These are phyloP conservation scores for Chloroceryle aenea DNA, from an alignment of 2,113 vertebrate species.

Conservation along the genomic window DNA sequence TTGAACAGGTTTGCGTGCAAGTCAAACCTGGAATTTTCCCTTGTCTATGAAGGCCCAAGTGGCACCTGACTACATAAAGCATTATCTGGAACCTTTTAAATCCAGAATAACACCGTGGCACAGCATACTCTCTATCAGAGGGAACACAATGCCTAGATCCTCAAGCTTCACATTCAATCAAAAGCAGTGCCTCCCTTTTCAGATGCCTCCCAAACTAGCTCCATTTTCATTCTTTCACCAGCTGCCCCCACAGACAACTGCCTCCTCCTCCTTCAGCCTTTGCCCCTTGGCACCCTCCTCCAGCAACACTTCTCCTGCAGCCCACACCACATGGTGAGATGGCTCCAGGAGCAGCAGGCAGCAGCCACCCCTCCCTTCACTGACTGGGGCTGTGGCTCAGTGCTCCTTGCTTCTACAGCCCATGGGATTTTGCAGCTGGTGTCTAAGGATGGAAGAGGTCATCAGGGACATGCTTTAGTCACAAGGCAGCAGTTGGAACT, in stretches of 20 bases:
- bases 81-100: neutral
- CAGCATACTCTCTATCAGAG: neutral
- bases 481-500: neutral
- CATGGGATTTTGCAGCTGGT: neutral
- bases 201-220: neutral
- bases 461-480: neutral
- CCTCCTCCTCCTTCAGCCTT: neutral
- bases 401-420: neutral
- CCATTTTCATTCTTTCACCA: neutral
- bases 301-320: neutral
- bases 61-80: neutral
- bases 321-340: neutral
- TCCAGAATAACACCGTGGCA: neutral
- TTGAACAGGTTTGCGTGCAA: neutral
- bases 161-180: neutral
- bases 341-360: neutral
- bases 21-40: neutral
- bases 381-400: neutral
- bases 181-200: neutral
- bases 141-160: neutral
- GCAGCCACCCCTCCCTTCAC: neutral
- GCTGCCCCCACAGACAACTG: neutral
- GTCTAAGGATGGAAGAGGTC: neutral
- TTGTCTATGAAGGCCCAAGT: neutral
- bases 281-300: neutral